Evolutionary conservation across 2,113 vertebrate genomes (phyloP), one percentile per base, ranked within the genome.

Genomic region (Misgurnus mizolepis): DNA sequence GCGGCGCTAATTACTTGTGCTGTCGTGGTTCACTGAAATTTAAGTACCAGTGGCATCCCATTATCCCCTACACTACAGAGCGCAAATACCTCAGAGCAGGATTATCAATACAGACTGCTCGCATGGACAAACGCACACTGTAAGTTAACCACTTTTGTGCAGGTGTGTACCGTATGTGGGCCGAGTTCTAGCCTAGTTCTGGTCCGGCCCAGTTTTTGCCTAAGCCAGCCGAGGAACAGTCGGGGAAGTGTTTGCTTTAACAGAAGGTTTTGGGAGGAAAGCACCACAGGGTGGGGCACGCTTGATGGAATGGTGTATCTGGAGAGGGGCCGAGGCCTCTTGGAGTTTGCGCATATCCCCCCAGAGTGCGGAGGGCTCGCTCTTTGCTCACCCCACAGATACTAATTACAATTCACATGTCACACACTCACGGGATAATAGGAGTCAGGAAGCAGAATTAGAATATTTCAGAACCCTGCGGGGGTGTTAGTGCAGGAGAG

Each of bases 1-100:
- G 93, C 94, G 6, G 93, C 91, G 88, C 96, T 98, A 97, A 98
- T 97, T 96, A 97, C 95, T 96, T 93, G 95, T 95, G 95, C 94
- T 94, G 95, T 95, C 91, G 91, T 95, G 96, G 94, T 96, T 97
- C 94, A 92, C 94, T 95, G 95, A 96, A 95, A 96, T 96, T 97
- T 97, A 98, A 98, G 94, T 93, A 97, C 94, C 95, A 95, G 94
- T 95, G 95, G 95, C 94, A 95, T 95, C 93, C 95, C 94, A 97
- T 97, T 98, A 98, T 97, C 95, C 95, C 86, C 71, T 4, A n/a
- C 84, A 80, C 83, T 85, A 81, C 87, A 45, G 67, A 60, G 78
- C 71, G 76, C 76, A 80, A 67, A 7, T 65, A 74, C 89, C 91
- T 90, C 91, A 92, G 92, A 88, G 90, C 88, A 81, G 94, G 94